A percentile compares a stretch with the other conserved stretches of the same genome.
Evolutionary conservation across 92 coral and sea anemone genomes (phyloP).

Genomic region (Epizoanthus ramosus): DNA sequence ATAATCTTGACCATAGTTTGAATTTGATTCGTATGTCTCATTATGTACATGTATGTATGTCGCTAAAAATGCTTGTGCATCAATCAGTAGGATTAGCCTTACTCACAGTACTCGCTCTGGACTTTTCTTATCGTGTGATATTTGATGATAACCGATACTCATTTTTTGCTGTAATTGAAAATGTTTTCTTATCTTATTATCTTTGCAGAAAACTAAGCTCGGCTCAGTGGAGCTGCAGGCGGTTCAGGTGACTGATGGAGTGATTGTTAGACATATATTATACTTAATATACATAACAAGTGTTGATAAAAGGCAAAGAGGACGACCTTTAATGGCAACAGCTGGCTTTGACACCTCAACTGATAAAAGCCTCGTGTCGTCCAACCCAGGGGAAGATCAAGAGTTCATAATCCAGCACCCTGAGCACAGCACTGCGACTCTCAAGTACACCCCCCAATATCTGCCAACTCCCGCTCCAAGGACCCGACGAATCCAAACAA

Average conservation of each 20-base stretch:
- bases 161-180: slow-evolving; percentile 9
- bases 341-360: slow-evolving; percentile 15
- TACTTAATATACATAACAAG: slow-evolving; percentile 15
- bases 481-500: slow-evolving; percentile 19
- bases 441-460: slow-evolving; percentile 2
- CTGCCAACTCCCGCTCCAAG: slow-evolving; percentile 4
- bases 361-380: slow-evolving; percentile 11
- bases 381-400: slow-evolving; percentile 9
- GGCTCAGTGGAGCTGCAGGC: slow-evolving; percentile 9
- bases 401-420: slow-evolving; percentile 8
- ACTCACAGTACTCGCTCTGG: no score
- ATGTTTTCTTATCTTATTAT: slow-evolving; percentile 12
- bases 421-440: slow-evolving; percentile 11
- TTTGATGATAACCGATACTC: slow-evolving; percentile 17
- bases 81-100: no score
- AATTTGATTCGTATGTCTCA: no score
- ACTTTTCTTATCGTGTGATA: slow-evolving; percentile 15
- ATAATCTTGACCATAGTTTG: no score
- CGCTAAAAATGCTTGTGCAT: no score
- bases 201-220: slow-evolving; percentile 1
- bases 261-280: not conserved
- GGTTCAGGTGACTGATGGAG: slow-evolving; percentile 16
- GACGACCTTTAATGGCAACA: slow-evolving; percentile 16
- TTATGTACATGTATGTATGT: no score
- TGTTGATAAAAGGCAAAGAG: slow-evolving; percentile 11